Evolutionary conservation across 2,797 vertebrate genomes (phyloP).

Genomic region (Gorsachius magnificus): DNA sequence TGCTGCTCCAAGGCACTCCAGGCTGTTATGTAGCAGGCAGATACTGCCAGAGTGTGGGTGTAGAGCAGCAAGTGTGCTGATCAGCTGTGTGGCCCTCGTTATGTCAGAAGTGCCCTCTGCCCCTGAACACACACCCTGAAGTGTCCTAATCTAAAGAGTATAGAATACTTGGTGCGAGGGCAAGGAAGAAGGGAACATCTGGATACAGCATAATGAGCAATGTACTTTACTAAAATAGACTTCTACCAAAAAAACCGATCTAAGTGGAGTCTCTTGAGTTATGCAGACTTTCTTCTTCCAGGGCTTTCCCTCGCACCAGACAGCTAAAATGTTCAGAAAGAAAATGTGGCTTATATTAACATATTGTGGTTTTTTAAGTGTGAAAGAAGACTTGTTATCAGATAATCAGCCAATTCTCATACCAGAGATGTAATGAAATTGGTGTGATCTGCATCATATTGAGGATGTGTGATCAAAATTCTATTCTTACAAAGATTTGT

Average conservation of each 20-base stretch:
- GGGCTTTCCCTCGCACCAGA: not conserved
- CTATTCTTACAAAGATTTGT: not conserved
- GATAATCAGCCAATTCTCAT: not conserved
- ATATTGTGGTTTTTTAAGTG: not conserved
- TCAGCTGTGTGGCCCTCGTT: not conserved
- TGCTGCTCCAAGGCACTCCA: slow-evolving; percentile 3
- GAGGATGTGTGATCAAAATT: not conserved
- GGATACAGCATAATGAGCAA: not conserved
- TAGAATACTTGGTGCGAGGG: not conserved
- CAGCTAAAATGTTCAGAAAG: not conserved
- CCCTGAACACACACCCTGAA: not conserved
- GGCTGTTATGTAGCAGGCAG: slow-evolving; percentile 9
- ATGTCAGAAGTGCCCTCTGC: not conserved
- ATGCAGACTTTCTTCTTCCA: not conserved
- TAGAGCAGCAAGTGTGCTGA: not conserved
- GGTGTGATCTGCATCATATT: not conserved
- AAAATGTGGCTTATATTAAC: not conserved
- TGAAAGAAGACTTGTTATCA: not conserved
- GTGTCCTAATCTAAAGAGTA: not conserved
- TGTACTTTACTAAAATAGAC: not conserved
- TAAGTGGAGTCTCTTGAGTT: not conserved
- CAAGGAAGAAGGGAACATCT: not conserved
- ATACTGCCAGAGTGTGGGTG: not conserved
- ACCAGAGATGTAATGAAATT: not conserved
- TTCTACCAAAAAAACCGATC: accelerated